Conservation (phyloP, 2,888 invertebrate species). For the Meteorus colon region DNA sequence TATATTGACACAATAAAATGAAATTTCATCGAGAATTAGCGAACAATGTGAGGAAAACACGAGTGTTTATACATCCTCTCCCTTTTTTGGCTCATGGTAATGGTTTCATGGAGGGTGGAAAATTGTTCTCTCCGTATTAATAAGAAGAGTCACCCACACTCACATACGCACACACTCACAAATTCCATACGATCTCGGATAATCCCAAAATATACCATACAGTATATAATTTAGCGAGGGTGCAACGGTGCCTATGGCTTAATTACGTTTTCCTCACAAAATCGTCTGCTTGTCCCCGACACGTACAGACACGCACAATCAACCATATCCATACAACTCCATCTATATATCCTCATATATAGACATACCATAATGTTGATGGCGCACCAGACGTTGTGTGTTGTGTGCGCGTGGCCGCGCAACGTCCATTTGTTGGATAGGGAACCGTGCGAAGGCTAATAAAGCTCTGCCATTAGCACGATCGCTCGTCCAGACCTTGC, state of each 20-base stretch:
- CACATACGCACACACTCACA: slow-evolving; percentile 39
- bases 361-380: slow-evolving; percentile 19
- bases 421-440: slow-evolving; percentile 18
- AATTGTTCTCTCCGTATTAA: slow-evolving; percentile 50
- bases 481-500: slow-evolving; percentile 42
- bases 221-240: slow-evolving; percentile 32
- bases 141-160: slow-evolving; percentile 46
- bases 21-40: neutral
- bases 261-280: slow-evolving; percentile 57
- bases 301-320: slow-evolving; percentile 17
- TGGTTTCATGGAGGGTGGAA: slow-evolving; percentile 52
- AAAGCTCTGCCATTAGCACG: slow-evolving; percentile 54
- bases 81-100: slow-evolving; percentile 39
- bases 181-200: slow-evolving; percentile 49
- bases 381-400: slow-evolving; percentile 55
- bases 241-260: slow-evolving; percentile 45
- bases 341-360: neutral
- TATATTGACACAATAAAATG: slow-evolving; percentile 1
- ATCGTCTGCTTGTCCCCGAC: slow-evolving; percentile 49
- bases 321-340: neutral
- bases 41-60: slow-evolving; percentile 27
- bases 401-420: slow-evolving; percentile 39
- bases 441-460: slow-evolving; percentile 46
- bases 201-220: slow-evolving; percentile 51
- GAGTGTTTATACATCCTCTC: slow-evolving; percentile 26